Base-by-base conservation (phyloP, 2,797 vertebrate species). In the Takifugu rubripes region DNA sequence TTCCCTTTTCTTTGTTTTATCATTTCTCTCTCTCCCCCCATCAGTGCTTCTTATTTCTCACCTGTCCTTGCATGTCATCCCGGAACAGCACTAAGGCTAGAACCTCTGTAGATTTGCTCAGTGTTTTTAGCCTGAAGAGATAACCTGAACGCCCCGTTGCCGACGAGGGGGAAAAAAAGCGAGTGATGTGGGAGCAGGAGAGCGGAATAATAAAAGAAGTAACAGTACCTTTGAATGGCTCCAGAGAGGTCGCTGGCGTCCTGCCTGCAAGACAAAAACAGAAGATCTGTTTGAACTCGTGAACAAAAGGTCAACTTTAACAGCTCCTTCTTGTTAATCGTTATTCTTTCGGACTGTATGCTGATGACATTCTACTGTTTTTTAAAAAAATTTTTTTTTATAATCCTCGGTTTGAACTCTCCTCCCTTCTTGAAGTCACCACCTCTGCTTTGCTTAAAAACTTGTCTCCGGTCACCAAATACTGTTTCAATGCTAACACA, bases 191-290 rank as follows among this genome's bases (percentile, higher is more conserved):
- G 29, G 50, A 44, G n/a, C 3, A 11, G 11, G 46, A 36, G 36
- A 31, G 11, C 11, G 2, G 31, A 49, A 40, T 44, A 57, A 25
- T 5, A 69, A 29, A 58, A 52, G 25, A n/a, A 16, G 61, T 29
- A 68, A 53, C 73, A 1, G 31, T 87, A 92, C 92, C 92, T 93
- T 83, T 93, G 92, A 83, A 93, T 89, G 56, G 87, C 80, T 76
- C 91, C 91, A 45, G 91, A 86, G 77, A 93, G 90, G 81, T 93
- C 92, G 56, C 85, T 81, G 83, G 87, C 88, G 83, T 91, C 91
- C 90, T 93, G 92, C 89, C 92, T 93, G 81, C 51, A 81, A 87
- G 47, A 75, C 44, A 49, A 54, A 21, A 42, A 47, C 16, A 40
- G 21, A 21, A 21, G 45, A 5, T 11, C 3, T 16, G 2, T 5